Evolutionary conservation across 2,888 invertebrate species (phyloP).

Genomic region (Cancer borealis): DNA sequence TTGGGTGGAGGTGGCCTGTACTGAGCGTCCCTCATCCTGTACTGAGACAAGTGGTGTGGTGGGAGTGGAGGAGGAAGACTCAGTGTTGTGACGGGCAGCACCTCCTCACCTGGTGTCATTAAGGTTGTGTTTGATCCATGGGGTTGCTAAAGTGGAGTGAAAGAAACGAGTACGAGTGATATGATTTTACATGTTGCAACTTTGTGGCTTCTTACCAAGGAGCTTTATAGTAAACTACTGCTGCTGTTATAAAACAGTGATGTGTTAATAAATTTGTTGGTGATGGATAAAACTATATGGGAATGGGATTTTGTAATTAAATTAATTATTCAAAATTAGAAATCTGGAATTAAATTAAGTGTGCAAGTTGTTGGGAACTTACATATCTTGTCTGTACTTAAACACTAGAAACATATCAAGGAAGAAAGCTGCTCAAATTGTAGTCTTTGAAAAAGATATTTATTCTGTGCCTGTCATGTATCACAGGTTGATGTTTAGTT

Average conservation of each 20-base stretch:
- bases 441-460: background rate
- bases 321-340: background rate
- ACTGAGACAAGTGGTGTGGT: background rate
- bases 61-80: background rate
- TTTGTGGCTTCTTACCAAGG: background rate
- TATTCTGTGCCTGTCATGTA: background rate
- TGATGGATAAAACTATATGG: background rate
- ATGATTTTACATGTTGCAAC: background rate
- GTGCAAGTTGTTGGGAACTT: background rate
- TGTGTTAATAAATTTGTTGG: background rate
- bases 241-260: background rate
- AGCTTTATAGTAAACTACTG: background rate
- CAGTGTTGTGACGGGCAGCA: background rate
- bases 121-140: constrained; percentile 12
- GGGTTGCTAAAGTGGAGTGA: background rate
- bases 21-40: background rate
- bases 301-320: constrained; percentile 27
- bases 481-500: background rate
- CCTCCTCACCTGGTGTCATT: background rate
- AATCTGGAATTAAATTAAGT: background rate
- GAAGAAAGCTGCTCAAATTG: background rate
- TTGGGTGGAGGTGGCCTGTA: background rate
- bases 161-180: background rate
- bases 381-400: background rate
- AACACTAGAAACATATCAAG: background rate